Evolutionary conservation across 2,797 vertebrate species (phyloP).

Genomic region (Oryzias dopingdopingensis): DNA sequence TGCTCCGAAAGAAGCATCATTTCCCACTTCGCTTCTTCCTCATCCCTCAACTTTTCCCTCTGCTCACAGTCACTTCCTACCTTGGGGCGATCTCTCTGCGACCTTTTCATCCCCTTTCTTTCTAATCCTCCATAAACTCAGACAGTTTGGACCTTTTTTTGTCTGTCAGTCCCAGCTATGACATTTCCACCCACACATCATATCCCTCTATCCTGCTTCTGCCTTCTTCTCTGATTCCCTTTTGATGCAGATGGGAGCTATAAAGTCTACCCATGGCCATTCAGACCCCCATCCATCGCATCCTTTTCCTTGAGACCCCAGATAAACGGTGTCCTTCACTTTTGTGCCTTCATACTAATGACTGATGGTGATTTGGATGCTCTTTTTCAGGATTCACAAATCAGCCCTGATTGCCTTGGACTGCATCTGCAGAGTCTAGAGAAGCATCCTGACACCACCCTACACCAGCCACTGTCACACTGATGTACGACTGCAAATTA

Average conservation of each 20-base stretch:
- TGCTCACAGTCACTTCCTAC: constrained; percentile 34
- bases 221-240: constrained; percentile 30
- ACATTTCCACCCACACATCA: constrained; percentile 69
- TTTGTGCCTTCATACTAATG: constrained; percentile 44
- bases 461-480: constrained; percentile 58
- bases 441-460: constrained; percentile 39
- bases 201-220: constrained; percentile 34
- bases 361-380: constrained; percentile 55
- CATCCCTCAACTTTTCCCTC: constrained; percentile 44
- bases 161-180: constrained; percentile 56
- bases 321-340: constrained; percentile 53
- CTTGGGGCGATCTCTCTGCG: constrained; percentile 47
- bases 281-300: constrained; percentile 45
- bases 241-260: constrained; percentile 62
- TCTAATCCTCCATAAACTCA: constrained; percentile 46
- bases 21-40: constrained; percentile 37
- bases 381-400: constrained; percentile 67
- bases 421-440: constrained; percentile 43
- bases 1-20: constrained; percentile 31
- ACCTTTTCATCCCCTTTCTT: constrained; percentile 49
- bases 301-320: constrained; percentile 41
- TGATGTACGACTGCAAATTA: constrained; percentile 69
- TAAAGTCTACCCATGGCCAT: constrained; percentile 65
- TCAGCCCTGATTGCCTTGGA: constrained; percentile 65
- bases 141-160: constrained; percentile 58